Evolutionary conservation across 2,113 vertebrate species (phyloP), one percentile per base, ranked within the genome.

Genomic region (Rhynchopsitta pachyrhyncha): DNA sequence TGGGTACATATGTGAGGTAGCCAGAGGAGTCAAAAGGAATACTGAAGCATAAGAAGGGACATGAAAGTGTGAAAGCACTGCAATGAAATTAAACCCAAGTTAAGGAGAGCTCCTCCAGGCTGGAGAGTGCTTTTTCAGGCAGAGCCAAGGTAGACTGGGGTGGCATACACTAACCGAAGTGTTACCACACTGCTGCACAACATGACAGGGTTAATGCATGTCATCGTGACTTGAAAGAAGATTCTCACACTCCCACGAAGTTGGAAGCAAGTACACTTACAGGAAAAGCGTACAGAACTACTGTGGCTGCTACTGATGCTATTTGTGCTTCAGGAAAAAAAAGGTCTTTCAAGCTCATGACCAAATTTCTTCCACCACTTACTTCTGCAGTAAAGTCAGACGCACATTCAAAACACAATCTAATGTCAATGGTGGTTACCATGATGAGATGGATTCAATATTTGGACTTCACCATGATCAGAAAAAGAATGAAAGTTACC

Each of bases 351-450:
- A 81, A 84, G 73, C 62, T 87, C 41, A 82, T 60, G 47, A 91
- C 63, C 67, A 90, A 39, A 88, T 95, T 70, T 78, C 39, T 92
- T n/a, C 63, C 70, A 39, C 12, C 4, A 73, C 71, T 86, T 91
- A 75, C 69, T 86, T 91, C 87, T 87, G 70, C 78, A 87, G 59
- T 69, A 22, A 78, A 97, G 57, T 91, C 84, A 89, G 93, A 83
- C 47, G 90, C 55, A 28, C 28, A 35, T 39, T 96, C 79, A 96
- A 95, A 95, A 55, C 49, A 95, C 16, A 67, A 66, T 28, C 22
- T 78, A 95, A 96, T 90, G 52, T 90, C 96, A 92, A 92, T 74
- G 73, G 91, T 93, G 95, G 93, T 83, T 95, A 66, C 62, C 94
- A 74, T 63, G 63, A 97, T 80, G 64, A 41, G 47, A 73, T 95